Evolutionary conservation across 2,797 vertebrate genomes (phyloP).

Genomic region (Pachyuromys duprasi): DNA sequence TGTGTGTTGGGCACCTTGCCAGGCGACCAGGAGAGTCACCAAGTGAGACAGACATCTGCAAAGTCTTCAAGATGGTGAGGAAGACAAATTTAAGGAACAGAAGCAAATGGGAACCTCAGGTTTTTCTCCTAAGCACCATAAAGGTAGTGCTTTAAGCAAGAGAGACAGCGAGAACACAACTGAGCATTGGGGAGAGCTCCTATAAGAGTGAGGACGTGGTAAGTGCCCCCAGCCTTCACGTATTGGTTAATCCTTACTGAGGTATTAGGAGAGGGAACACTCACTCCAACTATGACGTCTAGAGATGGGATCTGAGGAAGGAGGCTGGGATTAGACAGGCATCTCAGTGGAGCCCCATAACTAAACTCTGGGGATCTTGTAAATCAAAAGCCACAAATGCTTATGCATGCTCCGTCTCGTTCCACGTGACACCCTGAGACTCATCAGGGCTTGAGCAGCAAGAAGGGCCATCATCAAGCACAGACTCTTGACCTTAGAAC

Average conservation of each 20-base stretch:
- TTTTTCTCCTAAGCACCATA: accelerated
- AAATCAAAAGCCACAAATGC: background rate
- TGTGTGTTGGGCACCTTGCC: background rate
- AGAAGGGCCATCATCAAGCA: background rate
- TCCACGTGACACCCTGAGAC: background rate
- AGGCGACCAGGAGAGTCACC: background rate
- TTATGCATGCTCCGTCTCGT: background rate
- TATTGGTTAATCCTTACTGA: background rate
- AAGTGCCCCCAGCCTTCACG: too few relatives aligned
- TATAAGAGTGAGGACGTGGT: too few relatives aligned
- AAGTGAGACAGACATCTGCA: background rate
- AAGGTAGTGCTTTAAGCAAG: background rate
- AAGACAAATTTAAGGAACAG: background rate
- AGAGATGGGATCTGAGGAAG: background rate
- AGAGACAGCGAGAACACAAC: accelerated
- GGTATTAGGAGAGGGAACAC: background rate
- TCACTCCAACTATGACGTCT: too few relatives aligned
- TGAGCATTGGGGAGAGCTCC: background rate
- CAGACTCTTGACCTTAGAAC: background rate
- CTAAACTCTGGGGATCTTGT: background rate
- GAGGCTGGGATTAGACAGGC: background rate
- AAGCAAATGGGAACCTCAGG: accelerated
- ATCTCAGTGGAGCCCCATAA: background rate
- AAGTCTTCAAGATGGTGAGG: background rate
- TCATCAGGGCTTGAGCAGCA: background rate